Evolutionary conservation across 2,797 vertebrate genomes (phyloP), one percentile per base, ranked within the genome.

Genomic region (Halcyon chelicuti): DNA sequence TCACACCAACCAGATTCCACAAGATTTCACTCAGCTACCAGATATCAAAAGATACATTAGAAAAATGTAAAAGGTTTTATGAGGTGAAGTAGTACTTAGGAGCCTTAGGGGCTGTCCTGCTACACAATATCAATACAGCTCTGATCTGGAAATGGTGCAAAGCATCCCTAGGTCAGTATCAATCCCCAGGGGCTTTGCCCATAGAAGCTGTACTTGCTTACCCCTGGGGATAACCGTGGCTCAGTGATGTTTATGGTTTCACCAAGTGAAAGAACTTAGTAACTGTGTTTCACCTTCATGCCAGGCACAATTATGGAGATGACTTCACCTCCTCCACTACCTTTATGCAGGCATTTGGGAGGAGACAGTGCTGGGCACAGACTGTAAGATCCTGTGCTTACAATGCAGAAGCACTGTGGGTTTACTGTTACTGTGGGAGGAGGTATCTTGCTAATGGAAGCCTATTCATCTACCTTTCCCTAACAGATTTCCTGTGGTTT

Each of bases 381-480:
- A 16, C 26, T 17, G 14, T 39, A 13, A 29, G 14, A 73, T 28
- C 51, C 63, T 47, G 49, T 72, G 46, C 14, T 77, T 40, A 61
- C 0, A 6, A 46, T 52, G 13, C 26, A 66, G 60, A 84, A 70
- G 11, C 5, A 8, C 26, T 67, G 42, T 18, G 35, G 26, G 33
- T 76, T 88, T 90, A 37, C n/a, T 52, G 12, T 57, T 55, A 22
- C 23, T 26, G 33, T 33, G 23, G 42, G 31, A 67, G 60, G 55
- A 58, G 23, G 54, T 76, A 12, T 67, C 70, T 25, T 62, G 47
- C 37, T 93, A 75, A 85, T 13, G n/a, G 31, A 20, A 91, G 40
- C 42, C 82, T 90, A 81, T 73, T 83, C 67, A 93, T 44, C 39
- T 91, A 37, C 46, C 58, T 87, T 95, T 93, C 51, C 82, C 52